These are phyloP conservation scores for Patella pellucida DNA, from an alignment of 2,888 invertebrate species.

Conservation along the genomic window DNA sequence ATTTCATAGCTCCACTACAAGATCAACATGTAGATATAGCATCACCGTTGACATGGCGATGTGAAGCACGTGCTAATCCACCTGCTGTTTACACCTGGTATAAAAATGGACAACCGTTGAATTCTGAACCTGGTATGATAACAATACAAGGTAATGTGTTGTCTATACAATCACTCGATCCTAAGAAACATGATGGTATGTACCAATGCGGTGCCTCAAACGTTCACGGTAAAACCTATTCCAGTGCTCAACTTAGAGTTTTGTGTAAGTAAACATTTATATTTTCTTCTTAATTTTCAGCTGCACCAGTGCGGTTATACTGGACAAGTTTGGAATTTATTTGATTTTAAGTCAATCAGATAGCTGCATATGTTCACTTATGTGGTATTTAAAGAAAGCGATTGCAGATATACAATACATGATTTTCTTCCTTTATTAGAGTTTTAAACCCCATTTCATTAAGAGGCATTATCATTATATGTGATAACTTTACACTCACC, in stretches of 20 bases:
- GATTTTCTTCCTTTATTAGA: too few relatives aligned
- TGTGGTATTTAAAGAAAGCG: too few relatives aligned
- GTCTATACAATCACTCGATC: constrained; percentile 44
- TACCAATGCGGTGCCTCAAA: constrained; percentile 94
- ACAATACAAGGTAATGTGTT: constrained; percentile 45
- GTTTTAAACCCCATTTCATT: too few relatives aligned
- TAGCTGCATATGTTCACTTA: too few relatives aligned
- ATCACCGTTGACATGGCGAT: constrained; percentile 62
- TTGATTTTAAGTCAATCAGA: too few relatives aligned
- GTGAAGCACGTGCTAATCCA: constrained; percentile 61
- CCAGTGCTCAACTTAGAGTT: constrained; percentile 90
- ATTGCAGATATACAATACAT: too few relatives aligned
- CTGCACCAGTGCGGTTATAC: too few relatives aligned
- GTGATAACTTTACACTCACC: too few relatives aligned
- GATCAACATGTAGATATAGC: constrained; percentile 64
- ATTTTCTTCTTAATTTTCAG: constrained; percentile 4
- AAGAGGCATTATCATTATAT: too few relatives aligned
- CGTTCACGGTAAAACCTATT: constrained; percentile 86
- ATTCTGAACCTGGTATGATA: constrained; percentile 32
- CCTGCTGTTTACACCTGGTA: constrained; percentile 56
- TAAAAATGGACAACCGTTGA: constrained; percentile 47
- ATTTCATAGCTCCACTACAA: constrained; percentile 61
- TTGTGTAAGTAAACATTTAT: constrained; percentile 76
- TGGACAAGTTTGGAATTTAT: too few relatives aligned
- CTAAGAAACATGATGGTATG: constrained; percentile 85